Conservation (phyloP, 1,140 invertebrate genomes). For the Drosophila kanapiae region DNA sequence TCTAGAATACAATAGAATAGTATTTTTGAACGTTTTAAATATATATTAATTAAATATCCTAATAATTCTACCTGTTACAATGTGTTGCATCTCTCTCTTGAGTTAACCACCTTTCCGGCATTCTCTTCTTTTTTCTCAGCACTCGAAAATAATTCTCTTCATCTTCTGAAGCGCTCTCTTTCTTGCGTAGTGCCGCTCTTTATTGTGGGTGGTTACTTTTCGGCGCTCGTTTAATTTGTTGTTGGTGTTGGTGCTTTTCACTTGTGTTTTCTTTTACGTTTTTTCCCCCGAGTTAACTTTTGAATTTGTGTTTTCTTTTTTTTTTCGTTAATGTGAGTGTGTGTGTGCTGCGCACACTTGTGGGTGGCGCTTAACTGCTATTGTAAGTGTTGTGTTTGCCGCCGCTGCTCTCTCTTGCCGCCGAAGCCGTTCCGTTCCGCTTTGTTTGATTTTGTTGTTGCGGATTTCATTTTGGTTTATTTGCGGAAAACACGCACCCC, state of each 20-base stretch:
- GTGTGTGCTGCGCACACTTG: constrained; percentile 42
- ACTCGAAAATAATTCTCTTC: not conserved
- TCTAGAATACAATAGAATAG: no score
- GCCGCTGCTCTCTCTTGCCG: not conserved
- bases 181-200: constrained; percentile 20
- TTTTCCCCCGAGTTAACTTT: constrained; percentile 13
- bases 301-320: constrained; percentile 10
- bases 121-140: constrained; percentile 19
- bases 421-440: constrained; percentile 11
- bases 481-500: constrained; percentile 55
- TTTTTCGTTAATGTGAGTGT: not conserved
- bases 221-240: constrained; percentile 26
- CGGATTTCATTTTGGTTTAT: constrained; percentile 58
- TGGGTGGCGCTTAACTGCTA: constrained; percentile 63
- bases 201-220: constrained; percentile 54
- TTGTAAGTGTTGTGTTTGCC: constrained; percentile 23
- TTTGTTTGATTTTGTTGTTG: constrained; percentile 34
- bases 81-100: not conserved
- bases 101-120: not conserved
- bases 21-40: no score
- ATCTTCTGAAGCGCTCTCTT: not conserved
- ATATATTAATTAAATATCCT: no score
- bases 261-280: constrained; percentile 31
- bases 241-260: constrained; percentile 23
- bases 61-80: not conserved